Percentiles rank a stretch among this genome's conserved stretches.
phyloP scores from a whole-genome alignment of 2,888 invertebrate species.

The Suillia variegata region DNA sequence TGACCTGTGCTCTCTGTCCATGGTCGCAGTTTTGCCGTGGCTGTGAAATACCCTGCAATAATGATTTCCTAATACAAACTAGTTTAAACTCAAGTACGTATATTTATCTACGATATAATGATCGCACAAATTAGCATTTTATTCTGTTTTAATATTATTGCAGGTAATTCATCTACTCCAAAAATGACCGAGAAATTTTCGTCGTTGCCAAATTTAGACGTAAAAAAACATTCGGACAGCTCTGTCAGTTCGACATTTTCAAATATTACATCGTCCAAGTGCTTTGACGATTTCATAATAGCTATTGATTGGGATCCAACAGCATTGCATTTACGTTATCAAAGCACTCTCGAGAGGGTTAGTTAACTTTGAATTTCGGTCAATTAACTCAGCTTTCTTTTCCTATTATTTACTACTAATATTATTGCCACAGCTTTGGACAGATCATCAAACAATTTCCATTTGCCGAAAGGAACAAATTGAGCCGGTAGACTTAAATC shows the following conservation, averaged over 20 bases:
- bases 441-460: conserved; percentile 77
- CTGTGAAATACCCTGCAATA: conserved; percentile 77
- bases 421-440: conserved; percentile 66
- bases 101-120: too few relatives aligned
- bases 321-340: conserved; percentile 87
- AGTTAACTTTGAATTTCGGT: conserved; percentile 18
- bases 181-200: conserved; percentile 50
- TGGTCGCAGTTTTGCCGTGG: conserved; percentile 87
- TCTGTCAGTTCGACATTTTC: conserved; percentile 46
- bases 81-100: too few relatives aligned
- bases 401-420: too few relatives aligned
- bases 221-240: conserved; percentile 43
- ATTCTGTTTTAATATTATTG: too few relatives aligned
- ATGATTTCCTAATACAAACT: conserved; percentile 63
- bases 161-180: conserved; percentile 51
- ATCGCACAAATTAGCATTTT: too few relatives aligned
- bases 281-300: conserved; percentile 63
- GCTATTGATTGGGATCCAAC: conserved; percentile 96
- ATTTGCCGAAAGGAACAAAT: conserved; percentile 74
- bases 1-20: conserved; percentile 77
- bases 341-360: conserved; percentile 76
- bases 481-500: conserved; percentile 82
- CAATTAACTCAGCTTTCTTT: too few relatives aligned
- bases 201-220: conserved; percentile 54
- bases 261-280: conserved; percentile 39